phyloP scores from a whole-genome alignment of 2,797 vertebrate genomes.

The Sardinella longiceps region DNA sequence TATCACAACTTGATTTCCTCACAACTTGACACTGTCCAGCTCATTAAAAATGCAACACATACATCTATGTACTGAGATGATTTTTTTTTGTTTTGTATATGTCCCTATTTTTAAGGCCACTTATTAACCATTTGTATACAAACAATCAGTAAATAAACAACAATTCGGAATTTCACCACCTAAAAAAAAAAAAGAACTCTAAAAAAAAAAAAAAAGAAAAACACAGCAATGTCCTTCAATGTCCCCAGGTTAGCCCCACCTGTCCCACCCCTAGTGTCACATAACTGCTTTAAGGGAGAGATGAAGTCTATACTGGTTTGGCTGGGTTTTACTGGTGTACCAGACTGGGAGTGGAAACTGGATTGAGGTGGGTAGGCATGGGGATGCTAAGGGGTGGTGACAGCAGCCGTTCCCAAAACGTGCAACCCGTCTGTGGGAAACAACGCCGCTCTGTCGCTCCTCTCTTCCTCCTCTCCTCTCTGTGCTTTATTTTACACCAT shows the following conservation, averaged over 20 bases:
- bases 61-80: slow-evolving; percentile 52
- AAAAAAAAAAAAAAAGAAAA: slow-evolving; percentile 23
- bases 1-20: slow-evolving; percentile 54
- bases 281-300: background rate
- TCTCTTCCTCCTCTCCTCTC: background rate
- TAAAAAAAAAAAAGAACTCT: slow-evolving; percentile 18
- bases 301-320: background rate
- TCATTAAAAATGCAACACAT: slow-evolving; percentile 56
- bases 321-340: background rate
- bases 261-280: background rate
- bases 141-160: slow-evolving; percentile 45
- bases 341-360: background rate
- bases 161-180: slow-evolving; percentile 35
- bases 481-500: slow-evolving; percentile 83
- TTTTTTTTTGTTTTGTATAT: slow-evolving; percentile 40
- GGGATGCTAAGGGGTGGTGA: background rate
- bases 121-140: slow-evolving; percentile 43
- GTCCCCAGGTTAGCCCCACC: background rate
- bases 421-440: slow-evolving; percentile 5
- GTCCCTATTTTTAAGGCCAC: slow-evolving; percentile 53
- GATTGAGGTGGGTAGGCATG: background rate
- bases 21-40: slow-evolving; percentile 50
- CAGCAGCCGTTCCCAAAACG: slow-evolving; percentile 2
- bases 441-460: background rate
- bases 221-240: slow-evolving; percentile 23